These are phyloP conservation scores for Diadophis punctatus DNA, from an alignment of 2,113 vertebrate species.

Conservation along the genomic window DNA sequence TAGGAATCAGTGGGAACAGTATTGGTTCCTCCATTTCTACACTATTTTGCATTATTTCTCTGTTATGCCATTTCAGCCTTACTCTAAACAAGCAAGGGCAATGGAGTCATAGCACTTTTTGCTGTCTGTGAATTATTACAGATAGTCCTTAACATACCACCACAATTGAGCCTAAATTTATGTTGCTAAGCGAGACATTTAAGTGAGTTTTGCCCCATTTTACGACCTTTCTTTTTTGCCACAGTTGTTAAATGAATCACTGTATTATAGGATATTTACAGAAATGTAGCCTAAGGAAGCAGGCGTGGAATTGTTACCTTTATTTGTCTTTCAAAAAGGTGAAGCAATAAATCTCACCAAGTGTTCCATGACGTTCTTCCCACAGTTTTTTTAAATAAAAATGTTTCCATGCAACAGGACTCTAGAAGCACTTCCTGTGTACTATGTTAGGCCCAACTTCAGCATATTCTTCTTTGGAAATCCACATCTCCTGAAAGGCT, in stretches of 20 bases:
- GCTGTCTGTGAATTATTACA: not conserved
- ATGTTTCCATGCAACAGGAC: not conserved
- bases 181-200: not conserved
- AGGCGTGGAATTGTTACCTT: not conserved
- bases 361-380: slow-evolving; percentile 1
- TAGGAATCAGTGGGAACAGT: not conserved
- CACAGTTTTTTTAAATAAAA: not conserved
- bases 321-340: slow-evolving; percentile 17
- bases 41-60: not conserved
- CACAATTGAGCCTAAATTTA: not conserved
- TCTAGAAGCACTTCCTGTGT: slow-evolving; percentile 59
- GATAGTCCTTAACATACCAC: not conserved
- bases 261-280: not conserved
- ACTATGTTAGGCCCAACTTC: slow-evolving; percentile 50
- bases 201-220: not conserved
- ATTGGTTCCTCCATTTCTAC: not conserved
- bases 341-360: not conserved
- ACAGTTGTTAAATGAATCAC: not conserved
- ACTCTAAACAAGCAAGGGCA: not conserved
- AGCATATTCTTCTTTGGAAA: slow-evolving; percentile 49
- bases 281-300: fast-evolving
- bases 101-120: not conserved
- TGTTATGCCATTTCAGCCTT: not conserved
- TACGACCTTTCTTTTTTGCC: not conserved
- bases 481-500: slow-evolving; percentile 54